phyloP scores from a whole-genome alignment of 2,888 invertebrate species.

The Drosophila imparisetae region DNA sequence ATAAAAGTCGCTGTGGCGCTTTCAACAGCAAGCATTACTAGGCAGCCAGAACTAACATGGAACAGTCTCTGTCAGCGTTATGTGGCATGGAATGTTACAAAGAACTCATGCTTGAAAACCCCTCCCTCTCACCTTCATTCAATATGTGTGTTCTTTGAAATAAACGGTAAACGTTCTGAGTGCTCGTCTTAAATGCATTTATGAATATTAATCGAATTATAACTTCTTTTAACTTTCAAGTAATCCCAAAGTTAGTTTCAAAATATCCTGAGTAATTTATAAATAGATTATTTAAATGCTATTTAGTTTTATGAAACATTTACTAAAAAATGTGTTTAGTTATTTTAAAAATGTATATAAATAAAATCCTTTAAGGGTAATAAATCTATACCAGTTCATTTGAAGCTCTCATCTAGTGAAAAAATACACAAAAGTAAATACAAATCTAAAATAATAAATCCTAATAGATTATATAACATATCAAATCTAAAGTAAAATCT shows the following conservation, averaged over 20 bases:
- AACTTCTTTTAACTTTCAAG: not conserved
- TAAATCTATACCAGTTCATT: not conserved
- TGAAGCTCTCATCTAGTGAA: not conserved
- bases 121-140: not conserved
- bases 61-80: constrained; percentile 1
- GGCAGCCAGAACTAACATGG: constrained; percentile 47
- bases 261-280: not conserved
- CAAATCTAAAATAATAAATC: not conserved
- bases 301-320: not conserved
- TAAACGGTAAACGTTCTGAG: not conserved
- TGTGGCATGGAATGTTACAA: constrained; percentile 30
- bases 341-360: too few relatives aligned
- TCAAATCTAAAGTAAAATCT: not conserved
- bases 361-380: not conserved
- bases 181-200: not conserved
- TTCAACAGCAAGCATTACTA: constrained; percentile 51
- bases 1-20: constrained; percentile 41
- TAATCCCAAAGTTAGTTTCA: not conserved
- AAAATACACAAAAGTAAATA: not conserved
- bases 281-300: not conserved
- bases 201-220: not conserved
- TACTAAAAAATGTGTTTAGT: too few relatives aligned
- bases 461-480: too few relatives aligned
- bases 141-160: not conserved
- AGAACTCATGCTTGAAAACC: constrained; percentile 3